Evolutionary conservation across 2,113 vertebrate genomes (phyloP), one percentile per base, ranked within the genome.

Genomic region (Brachyistius frenatus): DNA sequence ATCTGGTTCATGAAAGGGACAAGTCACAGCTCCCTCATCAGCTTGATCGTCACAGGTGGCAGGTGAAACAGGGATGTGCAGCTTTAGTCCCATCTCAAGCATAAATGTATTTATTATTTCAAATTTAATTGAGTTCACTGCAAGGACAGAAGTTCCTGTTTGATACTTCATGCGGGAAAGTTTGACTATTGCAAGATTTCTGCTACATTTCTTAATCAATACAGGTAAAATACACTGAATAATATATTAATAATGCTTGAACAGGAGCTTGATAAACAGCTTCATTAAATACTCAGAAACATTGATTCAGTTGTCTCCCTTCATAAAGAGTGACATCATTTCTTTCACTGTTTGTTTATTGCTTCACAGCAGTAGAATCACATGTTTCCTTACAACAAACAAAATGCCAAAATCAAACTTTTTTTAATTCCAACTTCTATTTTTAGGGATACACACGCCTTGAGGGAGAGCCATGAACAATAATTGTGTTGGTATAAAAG

Each of bases 401-500:
- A 70, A 63, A 62, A 31, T 16, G 16, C 2, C 14, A 35, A 32
- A 10, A 2, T 3, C 61, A 5, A 30, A 49, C 60, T 60, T 69
- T 30, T 16, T 77, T 54, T 58, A 65, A 1, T 44, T 44, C 10
- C 14, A 2, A 1, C 11, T 32, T 76, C 66, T 86, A 81, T 85
- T 85, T 89, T 78, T 73, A 76, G 64, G 15, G 57, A 56, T 41
- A 52, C 23, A 23, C 8, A 5, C 11, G 67, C 76, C 85, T 82
- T 44, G n/a, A 69, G 69, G 73, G 35, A 62, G 49, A 74, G 57
- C 57, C 55, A 57, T 46, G 53, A 57, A 55, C 64, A 58, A 86
- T 85, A 85, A 87, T 78, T 39, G 9, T 66, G 63, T 30, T 56
- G 62, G 37, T 70, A 64, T 78, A 80, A 89, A 88, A 86, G 73